These are phyloP conservation scores for Busseola fusca DNA, from an alignment of 2,888 invertebrate species.

Conservation along the genomic window DNA sequence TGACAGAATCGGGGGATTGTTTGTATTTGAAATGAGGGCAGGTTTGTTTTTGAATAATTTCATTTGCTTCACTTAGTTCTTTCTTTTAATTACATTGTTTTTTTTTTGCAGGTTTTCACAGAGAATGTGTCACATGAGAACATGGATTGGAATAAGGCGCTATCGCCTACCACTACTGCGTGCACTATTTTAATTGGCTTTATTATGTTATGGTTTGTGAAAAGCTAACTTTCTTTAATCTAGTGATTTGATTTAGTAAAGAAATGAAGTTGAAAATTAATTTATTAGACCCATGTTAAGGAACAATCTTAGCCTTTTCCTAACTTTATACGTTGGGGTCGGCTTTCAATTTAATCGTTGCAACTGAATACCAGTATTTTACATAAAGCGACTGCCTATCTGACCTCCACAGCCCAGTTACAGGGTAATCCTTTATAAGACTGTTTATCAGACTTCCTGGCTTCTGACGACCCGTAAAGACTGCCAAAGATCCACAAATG, in stretches of 20 bases:
- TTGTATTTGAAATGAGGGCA: slow-evolving; percentile 53
- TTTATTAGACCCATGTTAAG: no score
- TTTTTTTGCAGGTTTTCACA: neutral
- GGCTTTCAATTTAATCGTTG: no score
- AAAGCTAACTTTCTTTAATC: neutral
- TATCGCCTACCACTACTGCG: neutral
- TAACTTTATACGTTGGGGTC: no score
- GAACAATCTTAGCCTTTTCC: no score
- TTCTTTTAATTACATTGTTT: slow-evolving; percentile 34
- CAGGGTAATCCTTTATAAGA: no score
- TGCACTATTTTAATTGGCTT: neutral
- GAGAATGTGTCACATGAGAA: neutral
- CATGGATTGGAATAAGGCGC: neutral
- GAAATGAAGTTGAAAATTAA: no score
- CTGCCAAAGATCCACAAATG: no score
- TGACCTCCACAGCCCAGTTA: no score
- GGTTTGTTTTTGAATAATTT: slow-evolving; percentile 55
- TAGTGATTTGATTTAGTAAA: neutral
- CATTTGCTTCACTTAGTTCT: slow-evolving; percentile 40
- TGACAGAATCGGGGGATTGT: slow-evolving; percentile 44
- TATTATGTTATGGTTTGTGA: neutral
- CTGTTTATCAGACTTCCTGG: no score
- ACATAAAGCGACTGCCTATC: no score
- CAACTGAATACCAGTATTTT: no score
- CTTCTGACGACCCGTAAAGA: no score